A percentile compares a stretch with the other conserved stretches of the same genome.
phyloP scores from a whole-genome alignment of 2,113 vertebrate species.

The Lagenorhynchus albirostris region DNA sequence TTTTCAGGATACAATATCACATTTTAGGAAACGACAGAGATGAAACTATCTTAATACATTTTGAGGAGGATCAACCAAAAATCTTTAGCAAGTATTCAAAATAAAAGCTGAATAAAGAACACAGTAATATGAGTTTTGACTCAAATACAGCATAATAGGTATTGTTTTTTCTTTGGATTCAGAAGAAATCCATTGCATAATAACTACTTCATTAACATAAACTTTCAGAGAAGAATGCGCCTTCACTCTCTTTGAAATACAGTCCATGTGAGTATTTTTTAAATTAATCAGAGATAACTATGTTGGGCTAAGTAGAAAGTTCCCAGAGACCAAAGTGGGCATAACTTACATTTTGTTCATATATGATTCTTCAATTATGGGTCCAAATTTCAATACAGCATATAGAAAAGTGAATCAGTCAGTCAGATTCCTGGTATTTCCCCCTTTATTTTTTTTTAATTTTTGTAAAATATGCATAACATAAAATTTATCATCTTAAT shows the following conservation, averaged over 20 bases:
- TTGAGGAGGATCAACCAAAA: neutral
- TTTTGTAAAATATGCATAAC: neutral
- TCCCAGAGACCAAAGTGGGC: neutral
- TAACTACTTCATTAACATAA: neutral
- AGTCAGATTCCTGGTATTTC: neutral
- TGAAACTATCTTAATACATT: neutral
- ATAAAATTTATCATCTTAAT: neutral
- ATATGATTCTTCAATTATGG: neutral
- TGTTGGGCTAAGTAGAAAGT: neutral
- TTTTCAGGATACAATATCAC: neutral
- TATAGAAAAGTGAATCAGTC: neutral
- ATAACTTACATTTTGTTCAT: neutral
- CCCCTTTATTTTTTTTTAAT: neutral
- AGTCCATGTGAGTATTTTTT: neutral
- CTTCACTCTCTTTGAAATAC: neutral
- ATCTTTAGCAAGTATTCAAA: neutral
- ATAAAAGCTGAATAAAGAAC: neutral
- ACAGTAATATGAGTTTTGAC: neutral
- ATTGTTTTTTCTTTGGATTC: slow-evolving; percentile 25
- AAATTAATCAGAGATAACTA: neutral
- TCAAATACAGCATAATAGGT: slow-evolving; percentile 22
- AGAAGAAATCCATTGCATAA: slow-evolving; percentile 22
- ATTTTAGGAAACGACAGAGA: neutral
- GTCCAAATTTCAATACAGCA: neutral
- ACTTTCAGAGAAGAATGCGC: neutral